Evolutionary conservation across 1,140 invertebrate species (phyloP), one percentile per base, ranked within the genome.

Genomic region (Drosophila chauvacae): DNA sequence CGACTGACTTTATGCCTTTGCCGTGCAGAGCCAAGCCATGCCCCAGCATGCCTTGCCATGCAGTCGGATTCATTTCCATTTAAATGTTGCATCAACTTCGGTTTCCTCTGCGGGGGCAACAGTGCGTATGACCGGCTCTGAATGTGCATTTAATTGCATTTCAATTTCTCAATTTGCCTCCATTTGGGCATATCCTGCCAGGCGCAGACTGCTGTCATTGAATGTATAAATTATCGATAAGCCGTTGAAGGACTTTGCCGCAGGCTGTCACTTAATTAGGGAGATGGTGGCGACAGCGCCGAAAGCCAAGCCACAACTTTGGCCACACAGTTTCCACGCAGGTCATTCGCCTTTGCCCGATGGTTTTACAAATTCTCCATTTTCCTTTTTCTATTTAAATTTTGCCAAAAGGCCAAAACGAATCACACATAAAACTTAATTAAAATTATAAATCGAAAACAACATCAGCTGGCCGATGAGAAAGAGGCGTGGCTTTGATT

Each of bases 121-220:
- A 90, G 85, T 88, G 84, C 84, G 84, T 90, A 84, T 88, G 80
- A 90, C 56, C 80, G 61, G 68, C 42, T 81, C 69, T 75, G 74
- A 90, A 85, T 78, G 73, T 77, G 62, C 65, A 72, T 77, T 77
- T 88, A 77, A 88, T 90, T 85, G 77, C 71, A 80, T 68, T 77
- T 87, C 69, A 63, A 68, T 68, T 68, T 73, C 62, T 76, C 55
- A 80, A 69, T 77, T 77, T 56, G 30, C 73, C 66, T 66, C 62
- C 55, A 60, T 77, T 61, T 77, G 74, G 53, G 73, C 42, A 69
- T 69, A 42, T 66, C 64, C 42, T 77, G 63, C 56, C 64, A 63
- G 16, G 28, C 18, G 11, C 57, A 61, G 23, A 33, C 20, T 7
- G 28, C 51, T 18, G 64, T 18, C 33, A 74, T 75, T 77, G 63